Evolutionary conservation across 2,113 vertebrate genomes (phyloP), one percentile per base, ranked within the genome.

Genomic region (Urocitellus parryii): DNA sequence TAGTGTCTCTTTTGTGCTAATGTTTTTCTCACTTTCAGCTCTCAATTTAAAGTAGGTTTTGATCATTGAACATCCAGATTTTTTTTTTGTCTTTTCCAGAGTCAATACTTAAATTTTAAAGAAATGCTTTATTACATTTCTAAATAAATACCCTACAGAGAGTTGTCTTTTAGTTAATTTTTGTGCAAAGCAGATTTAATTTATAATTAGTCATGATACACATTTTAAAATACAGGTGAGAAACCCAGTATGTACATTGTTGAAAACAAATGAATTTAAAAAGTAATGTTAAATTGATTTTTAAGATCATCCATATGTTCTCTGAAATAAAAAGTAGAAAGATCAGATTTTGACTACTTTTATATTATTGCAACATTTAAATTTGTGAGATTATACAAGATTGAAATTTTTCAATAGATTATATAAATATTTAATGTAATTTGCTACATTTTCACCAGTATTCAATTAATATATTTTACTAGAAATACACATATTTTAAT

Each of bases 131-230:
- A 42, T 81, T 82, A 56, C 25, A 74, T 84, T 94, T 87, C 16
- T 65, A 10, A 84, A 39, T 84, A 88, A 93, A 82, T 95, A 17
- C 13, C n/a, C 53, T 56, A 68, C 48, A 16, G 39, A 94, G 65
- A 81, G n/a, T 85, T 53, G 11, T 58, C 14, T 87, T 95, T 92
- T 74, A 77, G 63, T 58, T 90, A 92, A 73, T 92, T 90, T 92
- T 88, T 88, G 76, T 37, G 37, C 42, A 94, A 86, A 88, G 61
- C 34, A 93, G 34, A 82, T 13, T 83, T 90, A 27, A 42, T 93
- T 74, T 93, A 83, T 85, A 91, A 96, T 85, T 82, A 87, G 83
- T 65, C 48, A 94, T 86, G 90, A 85, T n/a, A 42, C 27, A 89
- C 32, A 91, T 90, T 61, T 92, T 76, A 67, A 70, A 88, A 93